phyloP scores from a whole-genome alignment of 1,140 invertebrate species.

The Dendroctonus valens region DNA sequence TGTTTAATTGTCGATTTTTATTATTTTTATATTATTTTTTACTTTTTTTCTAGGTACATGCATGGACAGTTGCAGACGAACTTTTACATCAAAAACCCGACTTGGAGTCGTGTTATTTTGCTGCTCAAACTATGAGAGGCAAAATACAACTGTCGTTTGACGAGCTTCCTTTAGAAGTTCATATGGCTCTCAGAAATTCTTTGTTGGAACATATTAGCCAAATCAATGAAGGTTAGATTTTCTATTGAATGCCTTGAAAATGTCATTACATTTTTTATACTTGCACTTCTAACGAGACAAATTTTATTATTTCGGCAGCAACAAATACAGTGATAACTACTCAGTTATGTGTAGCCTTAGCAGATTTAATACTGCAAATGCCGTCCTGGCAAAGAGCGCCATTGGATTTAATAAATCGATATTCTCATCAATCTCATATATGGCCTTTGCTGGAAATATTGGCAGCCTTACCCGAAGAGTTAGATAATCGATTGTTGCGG shows the following conservation, averaged over 20 bases:
- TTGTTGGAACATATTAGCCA: constrained; percentile 85
- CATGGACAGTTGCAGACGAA: constrained; percentile 94
- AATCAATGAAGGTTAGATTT: constrained; percentile 64
- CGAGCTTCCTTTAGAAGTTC: constrained; percentile 84
- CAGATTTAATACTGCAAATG: constrained; percentile 94
- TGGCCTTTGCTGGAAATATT: constrained; percentile 89
- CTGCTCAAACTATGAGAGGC: constrained; percentile 94
- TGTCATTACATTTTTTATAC: background rate
- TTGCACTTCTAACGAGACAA: background rate
- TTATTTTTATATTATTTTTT: no score
- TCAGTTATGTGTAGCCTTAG: constrained; percentile 88
- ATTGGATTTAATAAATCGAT: constrained; percentile 75
- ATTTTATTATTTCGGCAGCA: constrained; percentile 40
- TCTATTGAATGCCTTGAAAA: background rate
- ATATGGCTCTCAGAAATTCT: constrained; percentile 85
- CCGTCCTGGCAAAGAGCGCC: constrained; percentile 87
- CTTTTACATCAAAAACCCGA: constrained; percentile 83
- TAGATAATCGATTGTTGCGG: constrained; percentile 74
- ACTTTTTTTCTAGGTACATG: constrained; percentile 51
- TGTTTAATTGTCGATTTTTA: no score
- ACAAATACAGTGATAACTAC: constrained; percentile 85
- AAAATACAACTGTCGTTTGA: constrained; percentile 93
- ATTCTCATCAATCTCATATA: constrained; percentile 63
- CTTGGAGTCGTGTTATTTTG: constrained; percentile 93
- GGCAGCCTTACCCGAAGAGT: constrained; percentile 94